Conservation (phyloP, 2,888 invertebrate species). For the Nomada lathburiana region DNA sequence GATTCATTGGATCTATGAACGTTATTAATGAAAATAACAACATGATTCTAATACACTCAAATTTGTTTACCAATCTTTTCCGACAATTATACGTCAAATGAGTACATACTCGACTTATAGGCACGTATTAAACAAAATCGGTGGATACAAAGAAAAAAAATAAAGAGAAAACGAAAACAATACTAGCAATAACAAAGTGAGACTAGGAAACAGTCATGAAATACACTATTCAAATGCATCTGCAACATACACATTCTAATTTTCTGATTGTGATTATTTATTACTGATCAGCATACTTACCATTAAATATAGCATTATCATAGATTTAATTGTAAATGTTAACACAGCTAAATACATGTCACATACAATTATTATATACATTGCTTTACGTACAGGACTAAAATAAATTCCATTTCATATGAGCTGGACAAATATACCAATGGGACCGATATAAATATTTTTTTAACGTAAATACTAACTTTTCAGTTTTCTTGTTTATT, state of each 20-base stretch:
- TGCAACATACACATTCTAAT: constrained; percentile 18
- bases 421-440: constrained; percentile 38
- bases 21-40: neutral
- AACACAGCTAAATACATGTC: constrained; percentile 40
- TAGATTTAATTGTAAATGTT: constrained; percentile 49
- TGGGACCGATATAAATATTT: neutral
- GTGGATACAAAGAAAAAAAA: constrained; percentile 1
- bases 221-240: constrained; percentile 21
- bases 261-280: neutral
- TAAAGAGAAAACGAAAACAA: constrained; percentile 7
- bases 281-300: constrained; percentile 57
- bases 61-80: constrained; percentile 2
- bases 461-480: constrained; percentile 9
- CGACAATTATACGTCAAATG: constrained; percentile 15
- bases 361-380: constrained; percentile 35
- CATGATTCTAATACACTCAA: neutral
- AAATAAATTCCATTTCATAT: constrained; percentile 24
- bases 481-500: constrained; percentile 24
- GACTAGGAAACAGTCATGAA: constrained; percentile 23
- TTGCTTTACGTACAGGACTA: constrained; percentile 27
- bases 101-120: constrained; percentile 30
- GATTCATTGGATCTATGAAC: constrained; percentile 79
- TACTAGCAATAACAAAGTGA: constrained; percentile 14
- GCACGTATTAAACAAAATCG: constrained; percentile 32
- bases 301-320: constrained; percentile 40